Evolutionary conservation across 2,113 vertebrate genomes (phyloP).

Genomic region (Microtus richardsoni): DNA sequence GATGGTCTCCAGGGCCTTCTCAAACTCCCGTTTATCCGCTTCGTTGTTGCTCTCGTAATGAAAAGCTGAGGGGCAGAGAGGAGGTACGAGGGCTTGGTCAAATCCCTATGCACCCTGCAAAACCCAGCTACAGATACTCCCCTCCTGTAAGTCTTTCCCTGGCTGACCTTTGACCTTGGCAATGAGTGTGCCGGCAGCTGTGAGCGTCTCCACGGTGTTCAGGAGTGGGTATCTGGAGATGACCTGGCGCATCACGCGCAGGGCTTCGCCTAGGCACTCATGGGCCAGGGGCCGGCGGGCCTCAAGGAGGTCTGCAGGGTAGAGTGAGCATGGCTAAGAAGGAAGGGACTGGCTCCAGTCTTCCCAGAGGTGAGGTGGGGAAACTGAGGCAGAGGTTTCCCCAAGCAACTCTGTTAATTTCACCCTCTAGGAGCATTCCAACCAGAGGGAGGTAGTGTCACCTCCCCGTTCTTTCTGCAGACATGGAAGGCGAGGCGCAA

Average conservation of each 20-base stretch:
- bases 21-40: slow-evolving; percentile 93
- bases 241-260: slow-evolving; percentile 94
- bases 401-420: neutral
- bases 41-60: slow-evolving; percentile 94
- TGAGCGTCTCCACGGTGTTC: slow-evolving; percentile 97
- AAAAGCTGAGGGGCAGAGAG: slow-evolving; percentile 86
- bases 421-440: rapidly evolving
- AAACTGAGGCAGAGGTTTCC: neutral
- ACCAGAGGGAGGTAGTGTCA: neutral
- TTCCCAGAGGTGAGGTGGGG: neutral
- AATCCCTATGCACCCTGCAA: neutral
- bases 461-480: neutral
- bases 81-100: rapidly evolving
- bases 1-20: slow-evolving; percentile 96
- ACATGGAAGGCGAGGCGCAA: neutral
- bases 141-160: neutral
- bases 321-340: neutral
- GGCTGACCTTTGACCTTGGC: slow-evolving; percentile 95
- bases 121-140: neutral
- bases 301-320: slow-evolving; percentile 89
- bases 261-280: slow-evolving; percentile 94
- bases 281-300: slow-evolving; percentile 92
- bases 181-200: slow-evolving; percentile 95
- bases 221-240: slow-evolving; percentile 95
- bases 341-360: neutral